A percentile compares a stretch with the other conserved stretches of the same genome.
Evolutionary conservation across 2,888 invertebrate species (phyloP).

Genomic region (Amitus sp.): DNA sequence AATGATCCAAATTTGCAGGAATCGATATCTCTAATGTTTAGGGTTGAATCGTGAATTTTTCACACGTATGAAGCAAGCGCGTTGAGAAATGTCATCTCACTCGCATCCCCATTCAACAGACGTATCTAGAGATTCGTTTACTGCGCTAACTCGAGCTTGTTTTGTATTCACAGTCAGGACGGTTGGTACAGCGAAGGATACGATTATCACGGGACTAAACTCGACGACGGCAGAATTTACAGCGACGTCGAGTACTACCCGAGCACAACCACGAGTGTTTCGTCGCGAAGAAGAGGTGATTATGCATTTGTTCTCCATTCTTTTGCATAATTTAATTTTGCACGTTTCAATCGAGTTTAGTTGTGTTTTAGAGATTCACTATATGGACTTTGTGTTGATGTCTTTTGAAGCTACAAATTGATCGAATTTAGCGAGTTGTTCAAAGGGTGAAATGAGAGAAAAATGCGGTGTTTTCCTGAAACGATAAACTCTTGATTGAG

Average conservation of each 20-base stretch:
- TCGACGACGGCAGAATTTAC: slow-evolving; percentile 65
- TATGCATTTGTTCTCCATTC: neutral
- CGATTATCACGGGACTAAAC: slow-evolving; percentile 64
- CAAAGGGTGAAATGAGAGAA: too few relatives aligned
- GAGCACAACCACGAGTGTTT: slow-evolving; percentile 55
- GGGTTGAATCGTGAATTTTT: too few relatives aligned
- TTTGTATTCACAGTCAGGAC: slow-evolving; percentile 67
- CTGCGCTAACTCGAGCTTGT: slow-evolving; percentile 25
- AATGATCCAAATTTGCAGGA: too few relatives aligned
- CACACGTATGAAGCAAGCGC: slow-evolving; percentile 1
- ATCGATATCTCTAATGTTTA: too few relatives aligned
- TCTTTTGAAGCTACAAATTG: too few relatives aligned
- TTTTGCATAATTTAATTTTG: too few relatives aligned
- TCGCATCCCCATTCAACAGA: slow-evolving; percentile 5
- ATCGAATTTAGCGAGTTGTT: too few relatives aligned
- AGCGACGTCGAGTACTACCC: slow-evolving; percentile 67
- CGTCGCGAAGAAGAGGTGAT: slow-evolving; percentile 53
- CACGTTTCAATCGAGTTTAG: too few relatives aligned
- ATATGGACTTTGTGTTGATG: too few relatives aligned
- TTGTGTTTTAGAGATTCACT: too few relatives aligned
- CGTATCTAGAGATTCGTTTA: neutral
- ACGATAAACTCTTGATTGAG: too few relatives aligned
- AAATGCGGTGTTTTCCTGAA: too few relatives aligned
- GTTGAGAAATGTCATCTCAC: slow-evolving; percentile 7
- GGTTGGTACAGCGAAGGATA: slow-evolving; percentile 70